These are phyloP conservation scores for Catamblyrhynchus diadema DNA, from an alignment of 2,797 vertebrate species.

Conservation along the genomic window DNA sequence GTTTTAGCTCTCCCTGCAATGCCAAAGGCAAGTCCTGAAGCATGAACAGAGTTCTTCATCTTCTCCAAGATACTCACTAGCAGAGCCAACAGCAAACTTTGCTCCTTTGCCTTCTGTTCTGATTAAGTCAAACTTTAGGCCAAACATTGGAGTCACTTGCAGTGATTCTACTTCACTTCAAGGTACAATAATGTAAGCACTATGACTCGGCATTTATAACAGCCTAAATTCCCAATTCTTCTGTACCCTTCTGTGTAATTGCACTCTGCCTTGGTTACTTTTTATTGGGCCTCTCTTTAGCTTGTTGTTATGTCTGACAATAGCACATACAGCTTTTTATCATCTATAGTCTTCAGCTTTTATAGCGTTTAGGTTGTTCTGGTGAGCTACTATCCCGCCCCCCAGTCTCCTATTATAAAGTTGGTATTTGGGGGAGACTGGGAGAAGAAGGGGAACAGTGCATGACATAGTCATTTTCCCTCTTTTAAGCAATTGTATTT, in stretches of 20 bases:
- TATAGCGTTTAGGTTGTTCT: neutral
- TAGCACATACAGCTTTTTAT: neutral
- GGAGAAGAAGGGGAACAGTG: neutral
- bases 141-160: neutral
- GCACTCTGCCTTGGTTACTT: neutral
- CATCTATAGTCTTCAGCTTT: neutral
- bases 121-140: neutral
- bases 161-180: neutral
- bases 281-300: neutral
- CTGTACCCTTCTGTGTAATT: neutral
- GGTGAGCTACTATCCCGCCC: neutral
- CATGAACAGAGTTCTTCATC: neutral
- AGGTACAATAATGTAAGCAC: neutral
- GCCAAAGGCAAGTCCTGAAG: neutral
- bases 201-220: neutral
- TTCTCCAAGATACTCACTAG: neutral
- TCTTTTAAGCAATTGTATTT: slow-evolving; percentile 2
- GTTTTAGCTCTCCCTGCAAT: neutral
- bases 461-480: neutral
- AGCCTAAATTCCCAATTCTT: neutral
- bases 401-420: neutral
- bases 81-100: neutral
- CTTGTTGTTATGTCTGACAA: neutral
- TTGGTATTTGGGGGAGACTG: neutral
- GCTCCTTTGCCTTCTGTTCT: neutral